Conservation (phyloP, 1,140 invertebrate genomes). For the Callitettix versicolor region DNA sequence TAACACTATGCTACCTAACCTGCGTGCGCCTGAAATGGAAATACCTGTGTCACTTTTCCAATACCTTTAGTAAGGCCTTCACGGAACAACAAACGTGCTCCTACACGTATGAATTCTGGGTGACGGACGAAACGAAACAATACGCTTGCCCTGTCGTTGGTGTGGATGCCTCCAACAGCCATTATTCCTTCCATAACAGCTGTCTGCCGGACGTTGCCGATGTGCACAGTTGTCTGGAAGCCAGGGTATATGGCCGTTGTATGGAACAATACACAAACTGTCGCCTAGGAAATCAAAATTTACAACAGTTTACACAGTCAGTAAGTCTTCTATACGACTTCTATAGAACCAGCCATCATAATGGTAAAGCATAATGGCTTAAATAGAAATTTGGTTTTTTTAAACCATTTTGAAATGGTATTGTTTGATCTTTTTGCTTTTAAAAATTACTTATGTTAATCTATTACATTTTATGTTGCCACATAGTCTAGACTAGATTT, state of each 20-base stretch:
- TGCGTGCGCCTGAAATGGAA: slow-evolving; percentile 38
- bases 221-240: slow-evolving; percentile 89
- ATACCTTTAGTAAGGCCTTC: slow-evolving; percentile 83
- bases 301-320: slow-evolving; percentile 3
- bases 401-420: too few species aligned
- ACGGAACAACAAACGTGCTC: slow-evolving; percentile 75
- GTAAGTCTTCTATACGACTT: too few species aligned
- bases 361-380: too few species aligned
- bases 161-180: slow-evolving; percentile 48
- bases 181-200: slow-evolving; percentile 70
- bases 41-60: slow-evolving; percentile 80
- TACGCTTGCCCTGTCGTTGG: slow-evolving; percentile 76
- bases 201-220: slow-evolving; percentile 90
- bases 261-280: slow-evolving; percentile 76
- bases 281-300: slow-evolving; percentile 54
- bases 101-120: slow-evolving; percentile 85
- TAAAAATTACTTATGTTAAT: too few species aligned
- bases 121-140: slow-evolving; percentile 80
- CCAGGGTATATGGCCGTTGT: slow-evolving; percentile 71
- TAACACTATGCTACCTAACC: neutral
- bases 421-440: too few species aligned
- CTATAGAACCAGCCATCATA: too few species aligned
- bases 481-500: too few species aligned
- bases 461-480: too few species aligned
- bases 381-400: too few species aligned